These are phyloP conservation scores for Epicauta chinensis DNA, from an alignment of 1,140 invertebrate genomes.

Conservation along the genomic window DNA sequence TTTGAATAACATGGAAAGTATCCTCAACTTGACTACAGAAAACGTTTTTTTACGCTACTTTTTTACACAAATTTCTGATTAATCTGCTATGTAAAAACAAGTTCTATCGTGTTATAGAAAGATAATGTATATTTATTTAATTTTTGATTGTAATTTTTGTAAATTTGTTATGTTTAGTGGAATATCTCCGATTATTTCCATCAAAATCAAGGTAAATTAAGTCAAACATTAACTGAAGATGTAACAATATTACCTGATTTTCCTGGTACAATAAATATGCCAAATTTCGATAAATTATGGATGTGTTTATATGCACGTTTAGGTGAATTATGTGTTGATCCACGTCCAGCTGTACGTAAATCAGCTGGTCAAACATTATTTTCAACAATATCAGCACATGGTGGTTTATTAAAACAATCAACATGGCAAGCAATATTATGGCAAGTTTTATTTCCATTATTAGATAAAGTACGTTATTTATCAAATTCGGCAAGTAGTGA, in stretches of 20 bases:
- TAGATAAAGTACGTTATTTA: constrained; percentile 86
- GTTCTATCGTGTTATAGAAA: no score
- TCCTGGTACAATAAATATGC: constrained; percentile 75
- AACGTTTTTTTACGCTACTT: no score
- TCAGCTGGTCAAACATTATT: constrained; percentile 98
- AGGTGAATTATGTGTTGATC: constrained; percentile 91
- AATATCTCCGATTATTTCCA: constrained; percentile 96
- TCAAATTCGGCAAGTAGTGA: constrained; percentile 90
- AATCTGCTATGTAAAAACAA: no score
- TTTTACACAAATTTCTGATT: no score
- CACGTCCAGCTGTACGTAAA: constrained; percentile 91
- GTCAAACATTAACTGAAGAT: constrained; percentile 62
- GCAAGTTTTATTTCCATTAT: constrained; percentile 91
- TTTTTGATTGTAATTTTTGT: no score
- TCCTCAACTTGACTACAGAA: no score
- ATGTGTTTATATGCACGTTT: constrained; percentile 89
- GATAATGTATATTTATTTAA: no score
- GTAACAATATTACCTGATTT: constrained; percentile 72
- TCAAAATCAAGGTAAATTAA: constrained; percentile 88
- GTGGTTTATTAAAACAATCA: constrained; percentile 72
- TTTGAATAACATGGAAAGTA: no score
- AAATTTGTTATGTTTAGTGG: constrained; percentile 62
- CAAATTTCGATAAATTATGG: constrained; percentile 90
- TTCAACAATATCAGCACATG: constrained; percentile 95
- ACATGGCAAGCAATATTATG: constrained; percentile 88